Conservation (phyloP, 2,113 vertebrate genomes). For the Macroglossus sobrinus region DNA sequence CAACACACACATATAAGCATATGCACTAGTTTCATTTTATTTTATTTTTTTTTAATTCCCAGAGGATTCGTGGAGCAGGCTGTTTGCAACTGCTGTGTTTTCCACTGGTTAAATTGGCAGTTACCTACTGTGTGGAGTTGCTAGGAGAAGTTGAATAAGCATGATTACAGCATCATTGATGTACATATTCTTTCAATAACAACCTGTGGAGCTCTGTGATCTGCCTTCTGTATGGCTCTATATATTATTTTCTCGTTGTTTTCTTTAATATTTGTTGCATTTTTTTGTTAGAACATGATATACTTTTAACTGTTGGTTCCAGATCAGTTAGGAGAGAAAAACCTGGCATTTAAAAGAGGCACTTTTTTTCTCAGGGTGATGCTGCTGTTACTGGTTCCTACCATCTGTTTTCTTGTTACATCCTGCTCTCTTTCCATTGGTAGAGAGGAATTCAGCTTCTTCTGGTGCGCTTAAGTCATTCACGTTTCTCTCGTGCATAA, state of each 20-base stretch:
- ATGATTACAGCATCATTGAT: slow-evolving; percentile 73
- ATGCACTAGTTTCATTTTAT: slow-evolving; percentile 31
- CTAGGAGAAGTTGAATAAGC: slow-evolving; percentile 87
- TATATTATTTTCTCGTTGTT: slow-evolving; percentile 53
- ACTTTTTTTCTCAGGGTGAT: slow-evolving; percentile 75
- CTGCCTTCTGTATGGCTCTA: slow-evolving; percentile 70
- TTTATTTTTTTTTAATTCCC: slow-evolving; percentile 49
- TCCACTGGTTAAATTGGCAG: slow-evolving; percentile 78
- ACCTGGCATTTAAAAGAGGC: slow-evolving; percentile 75
- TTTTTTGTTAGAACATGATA: slow-evolving; percentile 52
- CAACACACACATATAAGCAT: not conserved
- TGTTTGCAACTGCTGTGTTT: slow-evolving; percentile 80
- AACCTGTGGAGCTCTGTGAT: slow-evolving; percentile 83
- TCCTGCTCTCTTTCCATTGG: slow-evolving; percentile 76
- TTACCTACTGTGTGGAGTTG: slow-evolving; percentile 85
- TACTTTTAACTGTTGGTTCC: slow-evolving; percentile 73
- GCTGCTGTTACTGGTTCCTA: slow-evolving; percentile 74
- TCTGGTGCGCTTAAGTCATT: slow-evolving; percentile 79
- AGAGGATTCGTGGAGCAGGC: slow-evolving; percentile 62
- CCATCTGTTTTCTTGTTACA: slow-evolving; percentile 82
- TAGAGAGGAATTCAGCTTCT: slow-evolving; percentile 69
- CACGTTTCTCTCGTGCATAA: slow-evolving; percentile 77
- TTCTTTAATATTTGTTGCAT: slow-evolving; percentile 55
- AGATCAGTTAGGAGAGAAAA: slow-evolving; percentile 75
- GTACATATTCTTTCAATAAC: slow-evolving; percentile 75